phyloP scores from a whole-genome alignment of 1,140 invertebrate species.

The Zeugodacus cucurbitae region DNA sequence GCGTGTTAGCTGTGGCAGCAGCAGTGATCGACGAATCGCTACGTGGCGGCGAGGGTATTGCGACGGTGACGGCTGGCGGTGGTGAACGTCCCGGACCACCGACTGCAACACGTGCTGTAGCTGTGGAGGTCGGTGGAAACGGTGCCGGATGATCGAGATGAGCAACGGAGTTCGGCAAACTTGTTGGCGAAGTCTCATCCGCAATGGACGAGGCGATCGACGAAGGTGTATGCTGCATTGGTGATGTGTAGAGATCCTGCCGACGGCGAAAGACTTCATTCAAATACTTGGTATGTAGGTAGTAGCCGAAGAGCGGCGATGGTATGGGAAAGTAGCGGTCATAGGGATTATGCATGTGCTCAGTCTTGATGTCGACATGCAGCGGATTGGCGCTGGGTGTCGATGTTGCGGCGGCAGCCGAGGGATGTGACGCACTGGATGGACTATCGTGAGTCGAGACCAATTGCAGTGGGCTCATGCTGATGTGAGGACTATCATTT shows the following conservation, averaged over 20 bases:
- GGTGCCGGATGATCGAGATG: conserved; percentile 38
- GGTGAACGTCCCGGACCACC: conserved; percentile 49
- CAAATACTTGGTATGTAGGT: conserved; percentile 79
- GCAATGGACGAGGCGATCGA: conserved; percentile 56
- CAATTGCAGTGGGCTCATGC: conserved; percentile 57
- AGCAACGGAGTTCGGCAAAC: background rate
- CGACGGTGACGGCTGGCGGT: conserved; percentile 49
- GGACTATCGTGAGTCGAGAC: background rate
- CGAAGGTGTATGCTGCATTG: conserved; percentile 61
- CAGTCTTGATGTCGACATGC: conserved; percentile 68
- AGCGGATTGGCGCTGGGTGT: conserved; percentile 66
- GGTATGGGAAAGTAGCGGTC: conserved; percentile 73
- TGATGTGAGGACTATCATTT: conserved; percentile 59
- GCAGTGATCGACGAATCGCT: conserved; percentile 54
- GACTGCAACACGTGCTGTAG: background rate
- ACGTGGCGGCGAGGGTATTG: conserved; percentile 62
- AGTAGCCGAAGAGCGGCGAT: conserved; percentile 76
- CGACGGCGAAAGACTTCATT: conserved; percentile 75
- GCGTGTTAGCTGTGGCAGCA: conserved; percentile 43
- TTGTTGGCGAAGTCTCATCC: conserved; percentile 57
- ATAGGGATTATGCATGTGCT: conserved; percentile 67
- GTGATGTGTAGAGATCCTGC: conserved; percentile 77
- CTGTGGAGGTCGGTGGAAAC: background rate
- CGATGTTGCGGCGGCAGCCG: conserved; percentile 50
- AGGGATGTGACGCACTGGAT: conserved; percentile 44